These are phyloP conservation scores for Hyposoter didymator DNA, from an alignment of 2,888 invertebrate genomes.

Conservation along the genomic window DNA sequence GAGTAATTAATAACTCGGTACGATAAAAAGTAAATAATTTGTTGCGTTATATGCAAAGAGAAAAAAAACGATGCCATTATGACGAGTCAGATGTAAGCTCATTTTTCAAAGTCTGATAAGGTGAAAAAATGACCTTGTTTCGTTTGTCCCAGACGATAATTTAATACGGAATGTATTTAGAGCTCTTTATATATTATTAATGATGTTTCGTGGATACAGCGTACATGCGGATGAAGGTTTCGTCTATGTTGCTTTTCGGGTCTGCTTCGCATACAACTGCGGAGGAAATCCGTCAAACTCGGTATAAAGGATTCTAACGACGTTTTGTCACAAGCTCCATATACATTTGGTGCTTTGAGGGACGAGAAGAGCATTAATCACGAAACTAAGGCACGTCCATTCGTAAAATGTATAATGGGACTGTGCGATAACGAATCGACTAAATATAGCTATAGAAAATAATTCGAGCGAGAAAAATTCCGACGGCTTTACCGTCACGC, in stretches of 20 bases:
- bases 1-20: not conserved
- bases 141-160: not conserved
- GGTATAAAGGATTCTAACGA: conserved; percentile 1
- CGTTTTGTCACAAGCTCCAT: conserved; percentile 26
- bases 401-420: not conserved
- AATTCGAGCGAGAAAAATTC: not conserved
- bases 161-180: conserved; percentile 1
- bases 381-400: not conserved
- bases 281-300: not conserved
- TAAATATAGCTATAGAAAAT: not conserved
- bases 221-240: conserved; percentile 7
- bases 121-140: conserved; percentile 12
- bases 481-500: not conserved
- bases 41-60: not conserved
- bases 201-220: not conserved
- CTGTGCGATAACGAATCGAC: not conserved
- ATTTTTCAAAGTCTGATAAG: not conserved
- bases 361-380: not conserved
- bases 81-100: not conserved
- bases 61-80: not conserved
- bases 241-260: not conserved
- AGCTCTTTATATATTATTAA: conserved; percentile 24
- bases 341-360: not conserved
- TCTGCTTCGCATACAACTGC: not conserved
- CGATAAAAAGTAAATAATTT: not conserved